Evolutionary conservation across 2,797 vertebrate species (phyloP), one percentile per base, ranked within the genome.

Genomic region (Trachops cirrhosus): DNA sequence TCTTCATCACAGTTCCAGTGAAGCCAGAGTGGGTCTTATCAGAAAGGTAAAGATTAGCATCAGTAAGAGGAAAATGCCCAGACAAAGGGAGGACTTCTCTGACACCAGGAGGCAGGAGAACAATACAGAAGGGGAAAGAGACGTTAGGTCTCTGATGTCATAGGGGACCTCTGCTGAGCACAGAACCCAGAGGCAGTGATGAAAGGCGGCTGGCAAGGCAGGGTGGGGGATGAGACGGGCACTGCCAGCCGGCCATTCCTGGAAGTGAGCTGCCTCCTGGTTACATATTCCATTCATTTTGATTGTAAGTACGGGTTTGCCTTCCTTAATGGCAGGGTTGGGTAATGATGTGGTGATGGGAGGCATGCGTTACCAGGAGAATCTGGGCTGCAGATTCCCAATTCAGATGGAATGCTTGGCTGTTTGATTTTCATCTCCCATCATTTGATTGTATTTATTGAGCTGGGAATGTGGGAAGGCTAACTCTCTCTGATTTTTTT

Each of bases 321-420:
- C 39, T 54, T 93, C 34, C 5, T 57, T 90, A 96, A 80, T 89
- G 92, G 95, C n/a, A 86, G 94, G 96, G 82, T 93, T 92, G 94
- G 73, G 94, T 86, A 80, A 86, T 6, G 64, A 44, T 85, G 95
- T 57, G 95, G 97, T 46, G 48, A 29, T 1, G 34, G 68, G 74
- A 85, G 77, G 89, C 75, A 2, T 37, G 89, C 4, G 62, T 57
- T 44, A 41, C 80, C 8, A 0, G 44, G 87, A 70, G 93, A 50
- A 59, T 73, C 82, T n/a, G 75, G 91, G 74, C 84, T 77, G 87
- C 32, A 52, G 74, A 54, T 22, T 74, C 90, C 9, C 1, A 34
- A 52, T 39, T 14, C 54, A 34, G 67, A 86, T 15, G 91, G 87
- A 46, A 52, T 18, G 71, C 74, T n/a, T 24, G 86, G 77, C 83